phyloP scores from a whole-genome alignment of 2,888 invertebrate species.

The Amiota mariae region DNA sequence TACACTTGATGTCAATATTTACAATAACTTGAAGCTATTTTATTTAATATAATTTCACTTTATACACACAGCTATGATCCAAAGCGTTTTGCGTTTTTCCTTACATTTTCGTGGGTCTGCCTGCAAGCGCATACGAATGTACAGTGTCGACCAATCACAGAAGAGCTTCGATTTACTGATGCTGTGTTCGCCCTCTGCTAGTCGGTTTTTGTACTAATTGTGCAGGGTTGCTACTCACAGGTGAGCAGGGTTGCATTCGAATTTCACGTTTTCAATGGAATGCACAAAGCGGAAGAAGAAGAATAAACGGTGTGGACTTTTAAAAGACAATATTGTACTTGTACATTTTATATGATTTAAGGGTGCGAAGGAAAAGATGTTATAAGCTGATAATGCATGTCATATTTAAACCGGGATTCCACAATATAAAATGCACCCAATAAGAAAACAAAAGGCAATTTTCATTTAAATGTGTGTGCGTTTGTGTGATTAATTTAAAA shows the following conservation, averaged over 20 bases:
- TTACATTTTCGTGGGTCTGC: constrained; percentile 52
- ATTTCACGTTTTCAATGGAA: background rate
- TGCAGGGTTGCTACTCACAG: background rate
- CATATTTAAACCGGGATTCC: too few relatives aligned
- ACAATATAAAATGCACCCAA: too few relatives aligned
- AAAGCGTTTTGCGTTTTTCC: constrained; percentile 50
- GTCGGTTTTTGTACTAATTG: constrained; percentile 49
- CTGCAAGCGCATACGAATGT: constrained; percentile 47
- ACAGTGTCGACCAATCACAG: constrained; percentile 61
- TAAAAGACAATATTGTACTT: too few relatives aligned
- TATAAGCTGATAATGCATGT: too few relatives aligned
- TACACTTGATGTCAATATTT: constrained; percentile 37
- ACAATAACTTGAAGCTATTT: constrained; percentile 39
- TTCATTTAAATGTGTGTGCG: too few relatives aligned
- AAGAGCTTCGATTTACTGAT: constrained; percentile 53
- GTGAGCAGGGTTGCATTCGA: constrained; percentile 43
- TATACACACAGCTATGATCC: constrained; percentile 43
- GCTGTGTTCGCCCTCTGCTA: constrained; percentile 54
- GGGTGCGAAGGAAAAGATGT: too few relatives aligned
- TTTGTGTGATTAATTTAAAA: too few relatives aligned
- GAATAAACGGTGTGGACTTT: too few relatives aligned
- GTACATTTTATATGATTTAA: too few relatives aligned
- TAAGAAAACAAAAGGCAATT: too few relatives aligned
- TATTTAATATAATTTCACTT: constrained; percentile 56
- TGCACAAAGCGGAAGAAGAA: too few relatives aligned